Evolutionary conservation across 1,140 invertebrate species (phyloP), one percentile per base, ranked within the genome.

Genomic region (Muscidifurax raptorellus): DNA sequence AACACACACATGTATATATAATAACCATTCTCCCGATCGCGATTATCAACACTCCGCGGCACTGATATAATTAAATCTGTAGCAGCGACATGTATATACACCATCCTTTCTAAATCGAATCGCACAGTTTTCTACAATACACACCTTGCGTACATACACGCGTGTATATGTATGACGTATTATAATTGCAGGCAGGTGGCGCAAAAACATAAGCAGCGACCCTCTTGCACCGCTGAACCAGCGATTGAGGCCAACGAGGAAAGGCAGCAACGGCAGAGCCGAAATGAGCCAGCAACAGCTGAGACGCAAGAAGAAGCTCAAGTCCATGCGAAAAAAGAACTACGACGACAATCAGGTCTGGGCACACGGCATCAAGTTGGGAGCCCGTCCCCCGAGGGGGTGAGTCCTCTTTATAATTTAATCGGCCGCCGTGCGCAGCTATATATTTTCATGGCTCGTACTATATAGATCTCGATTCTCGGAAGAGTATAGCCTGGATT

Each of bases 321-420:
- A 66, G 47, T 82, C 84, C 27, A 85, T 85, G 79, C 30, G 85
- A 36, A 82, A 86, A 71, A 82, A 83, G 28, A 82, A 86, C 71
- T 80, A 87, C 15, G 86, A 88, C 44, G 71, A 82, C 25, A 88
- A 89, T 64, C 82, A 88, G 47, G 86, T 90, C 75, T 93, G 91
- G 91, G 86, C 80, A 7, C 89, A 93, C 52, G 92, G 91, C 30
- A 89, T 93, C 30, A 92, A 92, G 81, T 44, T 88, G 25, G 92
- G 91, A 44, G 91, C 91, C 22, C 89, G 91, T 52, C 90, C 92
- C 81, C 90, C 90, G 22, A 80, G 86, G 28, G 88, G 86, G 91
- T 92, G 88, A 87, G 86, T 18, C 52, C n/a, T 6, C 22, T 59
- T 59, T 59, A 59, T 59, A 59, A 59, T 59, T 59, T 59, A 36